Evolutionary conservation across 2,113 vertebrate species (phyloP), one percentile per base, ranked within the genome.

Genomic region (Leptobrachium leishanense): DNA sequence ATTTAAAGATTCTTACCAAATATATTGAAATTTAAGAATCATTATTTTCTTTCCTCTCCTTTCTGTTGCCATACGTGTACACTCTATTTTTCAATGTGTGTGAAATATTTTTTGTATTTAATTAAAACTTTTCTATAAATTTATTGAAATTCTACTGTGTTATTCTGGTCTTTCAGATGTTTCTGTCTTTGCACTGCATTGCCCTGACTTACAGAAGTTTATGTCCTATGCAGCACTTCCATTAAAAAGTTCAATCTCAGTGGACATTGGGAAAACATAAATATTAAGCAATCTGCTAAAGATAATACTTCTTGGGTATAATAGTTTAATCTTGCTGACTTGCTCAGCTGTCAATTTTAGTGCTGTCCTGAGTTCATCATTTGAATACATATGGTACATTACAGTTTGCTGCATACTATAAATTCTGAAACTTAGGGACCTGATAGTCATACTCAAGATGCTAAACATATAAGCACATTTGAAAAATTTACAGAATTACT

Each of bases 281-380:
- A 70, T 77, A 77, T 69, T 77, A 43, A 46, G 13, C 20, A 70
- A 50, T 70, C 67, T 77, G 41, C 53, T 13, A 41, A 10, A 69
- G 42, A 70, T 59, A 70, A 46, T 12, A 43, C 70, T 5, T 70
- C 12, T 50, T 62, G 66, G 59, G 46, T 77, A 70, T 70, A 70
- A 77, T 70, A 12, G 15, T 53, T 77, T 39, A 13, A 77, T 70
- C 50, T 77, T 63, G 55, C 43, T 69, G 67, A 70, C 44, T 63
- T 20, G 42, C 68, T 70, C 44, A 42, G 75, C 69, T 77, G 65
- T 69, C 54, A 70, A 59, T 77, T 70, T 63, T 63, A 43, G 44
- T 63, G 62, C 42, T 70, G 41, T 70, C 41, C 20, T 50, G 75
- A 43, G 75, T 70, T 70, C 70, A 46, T 69, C 54, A 10, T 70